Percentiles rank a stretch among this genome's conserved stretches.
These are phyloP conservation scores for Doryteuthis pealeii DNA, from an alignment of 1,140 invertebrate genomes.

Conservation along the genomic window DNA sequence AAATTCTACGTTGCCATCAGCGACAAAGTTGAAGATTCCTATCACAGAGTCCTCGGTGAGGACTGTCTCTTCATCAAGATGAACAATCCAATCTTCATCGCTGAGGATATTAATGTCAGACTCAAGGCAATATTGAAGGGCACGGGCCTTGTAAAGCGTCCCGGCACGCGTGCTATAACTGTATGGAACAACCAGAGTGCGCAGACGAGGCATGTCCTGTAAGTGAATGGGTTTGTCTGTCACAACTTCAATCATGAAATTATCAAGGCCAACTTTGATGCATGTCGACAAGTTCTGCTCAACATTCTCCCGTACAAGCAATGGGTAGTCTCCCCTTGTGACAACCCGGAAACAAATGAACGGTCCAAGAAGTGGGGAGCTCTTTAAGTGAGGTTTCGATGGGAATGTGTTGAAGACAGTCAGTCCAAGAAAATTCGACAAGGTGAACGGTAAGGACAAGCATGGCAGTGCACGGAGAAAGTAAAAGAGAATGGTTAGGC, in stretches of 20 bases:
- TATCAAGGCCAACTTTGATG: slow-evolving; percentile 85
- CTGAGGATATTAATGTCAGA: slow-evolving; percentile 80
- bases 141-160: slow-evolving; percentile 92
- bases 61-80: slow-evolving; percentile 95
- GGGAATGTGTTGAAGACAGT: slow-evolving; percentile 90
- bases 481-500: slow-evolving; percentile 23
- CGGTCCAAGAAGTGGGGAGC: slow-evolving; percentile 87
- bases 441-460: slow-evolving; percentile 26
- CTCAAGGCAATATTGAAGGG: slow-evolving; percentile 95
- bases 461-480: slow-evolving; percentile 21
- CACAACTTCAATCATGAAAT: slow-evolving; percentile 96
- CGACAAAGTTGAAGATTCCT: slow-evolving; percentile 95
- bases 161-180: slow-evolving; percentile 86
- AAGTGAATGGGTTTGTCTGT: slow-evolving; percentile 84
- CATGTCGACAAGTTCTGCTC: slow-evolving; percentile 85
- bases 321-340: slow-evolving; percentile 91
- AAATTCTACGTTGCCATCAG: slow-evolving; percentile 90
- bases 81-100: slow-evolving; percentile 94
- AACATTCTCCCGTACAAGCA: slow-evolving; percentile 86
- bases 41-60: slow-evolving; percentile 83
- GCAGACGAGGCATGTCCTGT: slow-evolving; percentile 70
- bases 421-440: slow-evolving; percentile 77
- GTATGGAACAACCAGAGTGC: slow-evolving; percentile 84
- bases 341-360: slow-evolving; percentile 95
- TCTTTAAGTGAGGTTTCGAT: slow-evolving; percentile 85